phyloP scores from a whole-genome alignment of 2,888 invertebrate genomes.

The Cerceris rybyensis region DNA sequence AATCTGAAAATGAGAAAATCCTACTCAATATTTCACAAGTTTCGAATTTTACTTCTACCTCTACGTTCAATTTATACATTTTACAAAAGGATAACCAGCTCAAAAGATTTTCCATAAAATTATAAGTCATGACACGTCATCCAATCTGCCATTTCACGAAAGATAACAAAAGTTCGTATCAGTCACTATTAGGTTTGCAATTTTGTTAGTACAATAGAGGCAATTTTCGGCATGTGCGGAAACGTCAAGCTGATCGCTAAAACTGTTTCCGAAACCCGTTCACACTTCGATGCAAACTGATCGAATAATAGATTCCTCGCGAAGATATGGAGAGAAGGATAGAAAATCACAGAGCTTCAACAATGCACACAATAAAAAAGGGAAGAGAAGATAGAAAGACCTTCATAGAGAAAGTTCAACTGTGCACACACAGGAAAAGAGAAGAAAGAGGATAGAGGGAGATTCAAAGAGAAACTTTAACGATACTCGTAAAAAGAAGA shows the following conservation, averaged over 20 bases:
- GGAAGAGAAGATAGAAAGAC: not conserved
- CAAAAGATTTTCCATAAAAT: too few relatives aligned
- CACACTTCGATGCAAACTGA: not conserved
- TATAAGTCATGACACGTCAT: too few relatives aligned
- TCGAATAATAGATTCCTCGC: not conserved
- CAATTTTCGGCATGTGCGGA: too few relatives aligned
- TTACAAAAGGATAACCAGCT: too few relatives aligned
- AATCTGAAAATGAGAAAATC: too few relatives aligned
- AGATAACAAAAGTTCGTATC: too few relatives aligned
- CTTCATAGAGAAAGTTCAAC: constrained; percentile 5
- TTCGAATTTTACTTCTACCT: too few relatives aligned
- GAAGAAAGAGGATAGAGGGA: not conserved
- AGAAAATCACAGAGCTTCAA: not conserved
- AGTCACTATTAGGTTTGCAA: too few relatives aligned
- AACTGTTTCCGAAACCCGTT: not conserved
- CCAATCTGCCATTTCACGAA: too few relatives aligned
- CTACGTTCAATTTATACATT: too few relatives aligned
- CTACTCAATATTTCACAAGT: too few relatives aligned
- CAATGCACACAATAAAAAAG: not conserved
- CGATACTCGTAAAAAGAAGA: not conserved
- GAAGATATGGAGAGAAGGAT: not conserved
- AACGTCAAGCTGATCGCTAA: not conserved
- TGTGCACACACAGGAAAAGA: not conserved
- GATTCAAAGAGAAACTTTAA: constrained; percentile 7
- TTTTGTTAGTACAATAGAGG: too few relatives aligned